phyloP scores from a whole-genome alignment of 1,140 invertebrate genomes.

The Rhyacophila brunnea region DNA sequence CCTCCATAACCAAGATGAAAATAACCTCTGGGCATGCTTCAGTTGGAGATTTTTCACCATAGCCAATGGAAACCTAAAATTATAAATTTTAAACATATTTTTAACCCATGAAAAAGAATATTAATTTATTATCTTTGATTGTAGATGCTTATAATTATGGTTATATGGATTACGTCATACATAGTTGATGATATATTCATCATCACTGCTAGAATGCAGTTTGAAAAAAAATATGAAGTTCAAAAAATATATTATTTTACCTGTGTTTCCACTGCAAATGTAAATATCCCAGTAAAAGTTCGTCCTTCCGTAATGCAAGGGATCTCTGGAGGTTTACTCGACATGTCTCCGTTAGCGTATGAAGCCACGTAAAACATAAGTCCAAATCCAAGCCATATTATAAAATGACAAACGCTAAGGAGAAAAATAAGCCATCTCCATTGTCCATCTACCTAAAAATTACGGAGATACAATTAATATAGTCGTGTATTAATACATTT shows the following conservation, averaged over 20 bases:
- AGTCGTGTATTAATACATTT: neutral
- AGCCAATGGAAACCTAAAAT: slow-evolving; percentile 57
- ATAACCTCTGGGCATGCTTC: slow-evolving; percentile 77
- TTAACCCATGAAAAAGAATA: neutral
- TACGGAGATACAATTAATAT: neutral
- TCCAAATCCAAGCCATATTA: slow-evolving; percentile 47
- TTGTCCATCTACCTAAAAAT: slow-evolving; percentile 44
- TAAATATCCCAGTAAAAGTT: slow-evolving; percentile 49
- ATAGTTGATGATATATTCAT: too few species aligned
- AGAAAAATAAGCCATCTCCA: slow-evolving; percentile 53
- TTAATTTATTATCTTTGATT: neutral
- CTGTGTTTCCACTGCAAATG: slow-evolving; percentile 57
- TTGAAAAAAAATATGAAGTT: too few species aligned
- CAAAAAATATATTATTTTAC: too few species aligned
- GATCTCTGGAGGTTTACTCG: slow-evolving; percentile 39
- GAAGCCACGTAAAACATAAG: slow-evolving; percentile 46
- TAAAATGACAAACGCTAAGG: slow-evolving; percentile 45
- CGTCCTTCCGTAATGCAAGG: slow-evolving; percentile 43
- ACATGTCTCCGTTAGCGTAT: slow-evolving; percentile 48
- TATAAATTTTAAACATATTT: neutral
- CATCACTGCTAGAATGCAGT: too few species aligned
- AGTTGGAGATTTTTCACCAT: slow-evolving; percentile 68
- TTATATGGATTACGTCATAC: too few species aligned
- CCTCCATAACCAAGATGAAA: slow-evolving; percentile 56
- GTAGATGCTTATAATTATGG: too few species aligned